phyloP scores from a whole-genome alignment of 2,113 vertebrate genomes.

The Pholis gunnellus region DNA sequence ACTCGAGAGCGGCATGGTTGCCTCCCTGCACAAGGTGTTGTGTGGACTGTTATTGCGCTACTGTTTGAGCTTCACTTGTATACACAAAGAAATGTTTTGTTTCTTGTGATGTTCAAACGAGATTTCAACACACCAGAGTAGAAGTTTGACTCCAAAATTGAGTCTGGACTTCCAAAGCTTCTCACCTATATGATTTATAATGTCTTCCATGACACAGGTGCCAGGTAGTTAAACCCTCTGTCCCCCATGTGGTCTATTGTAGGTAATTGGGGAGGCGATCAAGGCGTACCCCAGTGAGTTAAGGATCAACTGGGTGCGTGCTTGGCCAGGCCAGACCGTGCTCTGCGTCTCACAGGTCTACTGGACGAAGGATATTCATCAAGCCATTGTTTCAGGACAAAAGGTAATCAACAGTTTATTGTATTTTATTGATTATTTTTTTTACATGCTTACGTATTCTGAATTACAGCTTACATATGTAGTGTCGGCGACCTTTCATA shows the following conservation, averaged over 20 bases:
- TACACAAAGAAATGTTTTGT: not conserved
- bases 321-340: conserved; percentile 92
- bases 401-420: conserved; percentile 64
- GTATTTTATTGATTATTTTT: not conserved
- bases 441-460: not conserved
- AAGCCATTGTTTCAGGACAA: conserved; percentile 83
- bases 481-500: not conserved
- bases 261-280: conserved; percentile 88
- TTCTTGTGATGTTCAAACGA: not conserved
- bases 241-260: conserved; percentile 12
- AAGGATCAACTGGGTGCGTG: conserved; percentile 88
- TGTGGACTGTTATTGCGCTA: not conserved
- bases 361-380: conserved; percentile 90
- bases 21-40: conserved; percentile 89
- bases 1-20: conserved; percentile 87
- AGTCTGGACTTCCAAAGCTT: not conserved
- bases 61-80: not conserved
- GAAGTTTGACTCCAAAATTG: not conserved
- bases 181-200: not conserved
- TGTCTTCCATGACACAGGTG: not conserved
- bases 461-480: not conserved
- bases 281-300: conserved; percentile 83
- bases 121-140: not conserved
- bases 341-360: conserved; percentile 92
- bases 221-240: not conserved